Evolutionary conservation across 2,113 vertebrate genomes (phyloP).

Genomic region (Microtus richardsoni): DNA sequence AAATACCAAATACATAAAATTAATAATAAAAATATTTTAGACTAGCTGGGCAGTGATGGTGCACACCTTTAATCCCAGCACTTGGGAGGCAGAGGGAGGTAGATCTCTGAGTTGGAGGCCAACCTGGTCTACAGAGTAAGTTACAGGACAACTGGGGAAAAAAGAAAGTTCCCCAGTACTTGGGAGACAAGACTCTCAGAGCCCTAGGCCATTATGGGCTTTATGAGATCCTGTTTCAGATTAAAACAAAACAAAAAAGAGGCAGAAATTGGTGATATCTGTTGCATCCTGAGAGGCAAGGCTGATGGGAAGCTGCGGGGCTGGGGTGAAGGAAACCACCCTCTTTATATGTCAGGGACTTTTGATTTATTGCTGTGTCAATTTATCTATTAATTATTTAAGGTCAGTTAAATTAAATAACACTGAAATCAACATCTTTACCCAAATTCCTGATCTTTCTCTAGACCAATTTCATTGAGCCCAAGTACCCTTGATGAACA

Average conservation of each 20-base stretch:
- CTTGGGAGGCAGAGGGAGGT: neutral
- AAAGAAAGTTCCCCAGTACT: neutral
- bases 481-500: neutral
- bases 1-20: neutral
- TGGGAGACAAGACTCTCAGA: neutral
- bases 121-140: neutral
- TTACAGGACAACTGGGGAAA: neutral
- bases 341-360: neutral
- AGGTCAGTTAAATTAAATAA: constrained; percentile 44
- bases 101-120: neutral
- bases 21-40: neutral
- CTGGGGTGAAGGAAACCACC: neutral
- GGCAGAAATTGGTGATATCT: constrained; percentile 41
- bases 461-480: neutral
- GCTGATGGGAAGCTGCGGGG: neutral
- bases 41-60: neutral
- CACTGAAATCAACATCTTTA: constrained; percentile 11
- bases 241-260: neutral
- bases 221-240: neutral
- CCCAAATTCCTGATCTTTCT: constrained; percentile 22
- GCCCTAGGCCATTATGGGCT: neutral
- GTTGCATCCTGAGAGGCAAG: constrained; percentile 2
- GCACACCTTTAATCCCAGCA: neutral
- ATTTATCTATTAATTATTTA: constrained; percentile 27
- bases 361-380: neutral